A percentile compares a stretch with the other conserved stretches of the same genome.
Evolutionary conservation across 2,797 vertebrate genomes (phyloP).

Genomic region (Erpetoichthys calabaricus): DNA sequence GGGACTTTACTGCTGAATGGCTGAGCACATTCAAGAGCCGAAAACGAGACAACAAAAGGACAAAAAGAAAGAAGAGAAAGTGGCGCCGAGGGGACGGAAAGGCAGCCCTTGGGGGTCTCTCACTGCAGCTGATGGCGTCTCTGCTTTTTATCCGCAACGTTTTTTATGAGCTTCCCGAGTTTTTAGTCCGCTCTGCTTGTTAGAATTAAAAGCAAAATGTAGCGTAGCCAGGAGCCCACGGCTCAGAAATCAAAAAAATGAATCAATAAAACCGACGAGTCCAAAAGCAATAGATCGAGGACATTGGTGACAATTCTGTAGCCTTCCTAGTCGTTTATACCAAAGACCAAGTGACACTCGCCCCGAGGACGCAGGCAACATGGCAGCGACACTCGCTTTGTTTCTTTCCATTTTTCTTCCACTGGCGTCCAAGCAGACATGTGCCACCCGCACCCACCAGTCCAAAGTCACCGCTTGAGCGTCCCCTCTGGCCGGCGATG

Average conservation of each 20-base stretch:
- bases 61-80: not conserved
- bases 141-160: slow-evolving; percentile 94
- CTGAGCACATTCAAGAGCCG: too few relatives aligned
- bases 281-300: slow-evolving; percentile 98
- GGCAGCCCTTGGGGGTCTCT: slow-evolving; percentile 29
- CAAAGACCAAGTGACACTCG: slow-evolving; percentile 87
- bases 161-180: slow-evolving; percentile 95
- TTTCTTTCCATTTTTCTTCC: too few relatives aligned
- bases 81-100: not conserved
- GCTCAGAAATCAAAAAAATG: slow-evolving; percentile 41
- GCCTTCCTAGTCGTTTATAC: slow-evolving; percentile 98
- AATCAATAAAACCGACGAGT: slow-evolving; percentile 53
- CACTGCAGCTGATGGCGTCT: slow-evolving; percentile 69
- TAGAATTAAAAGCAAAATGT: slow-evolving; percentile 36
- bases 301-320: slow-evolving; percentile 99
- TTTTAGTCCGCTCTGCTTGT: slow-evolving; percentile 96
- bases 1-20: too few relatives aligned
- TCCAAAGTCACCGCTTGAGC: too few relatives aligned
- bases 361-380: too few relatives aligned
- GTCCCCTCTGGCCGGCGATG: too few relatives aligned
- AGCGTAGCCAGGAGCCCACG: slow-evolving; percentile 14
- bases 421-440: too few relatives aligned
- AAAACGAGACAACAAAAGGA: too few relatives aligned
- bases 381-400: too few relatives aligned
- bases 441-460: too few relatives aligned